Conservation (phyloP, 2,888 invertebrate genomes). For the Entomobrya multifasciata region DNA sequence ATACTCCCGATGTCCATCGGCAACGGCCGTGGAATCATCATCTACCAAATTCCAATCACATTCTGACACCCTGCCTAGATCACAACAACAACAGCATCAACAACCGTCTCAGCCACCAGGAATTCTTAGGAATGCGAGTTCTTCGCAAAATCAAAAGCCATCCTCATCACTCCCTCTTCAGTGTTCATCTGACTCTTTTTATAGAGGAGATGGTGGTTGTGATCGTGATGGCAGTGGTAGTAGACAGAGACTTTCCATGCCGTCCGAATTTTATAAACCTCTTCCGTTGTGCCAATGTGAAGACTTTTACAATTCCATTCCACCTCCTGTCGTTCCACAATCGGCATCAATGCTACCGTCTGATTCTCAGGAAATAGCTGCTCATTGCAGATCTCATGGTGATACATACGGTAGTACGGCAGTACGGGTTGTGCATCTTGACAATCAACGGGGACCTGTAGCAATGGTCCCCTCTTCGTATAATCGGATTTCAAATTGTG, state of each 20-base stretch:
- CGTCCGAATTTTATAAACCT: conserved; percentile 79
- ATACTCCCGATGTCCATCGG: conserved; percentile 37
- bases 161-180: conserved; percentile 53
- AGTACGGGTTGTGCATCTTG: conserved; percentile 31
- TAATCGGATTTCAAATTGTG: conserved; percentile 63
- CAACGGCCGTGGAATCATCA: conserved; percentile 30
- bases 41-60: conserved; percentile 66
- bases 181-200: conserved; percentile 44
- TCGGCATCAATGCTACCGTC: conserved; percentile 34
- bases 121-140: conserved; percentile 74
- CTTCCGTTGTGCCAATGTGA: conserved; percentile 78
- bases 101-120: conserved; percentile 72
- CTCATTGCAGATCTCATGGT: conserved; percentile 60
- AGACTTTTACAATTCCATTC: conserved; percentile 74
- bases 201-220: conserved; percentile 31
- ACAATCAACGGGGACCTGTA: conserved; percentile 53
- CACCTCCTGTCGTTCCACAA: conserved; percentile 48
- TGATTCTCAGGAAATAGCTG: conserved; percentile 56
- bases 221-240: conserved; percentile 2
- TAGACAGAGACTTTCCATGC: conserved; percentile 77
- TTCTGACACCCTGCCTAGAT: conserved; percentile 58
- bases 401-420: conserved; percentile 30
- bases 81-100: conserved; percentile 57
- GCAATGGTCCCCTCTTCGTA: neutral
- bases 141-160: conserved; percentile 53